Evolutionary conservation across 2,113 vertebrate species (phyloP), one percentile per base, ranked within the genome.

Genomic region (Probosciger aterrimus): DNA sequence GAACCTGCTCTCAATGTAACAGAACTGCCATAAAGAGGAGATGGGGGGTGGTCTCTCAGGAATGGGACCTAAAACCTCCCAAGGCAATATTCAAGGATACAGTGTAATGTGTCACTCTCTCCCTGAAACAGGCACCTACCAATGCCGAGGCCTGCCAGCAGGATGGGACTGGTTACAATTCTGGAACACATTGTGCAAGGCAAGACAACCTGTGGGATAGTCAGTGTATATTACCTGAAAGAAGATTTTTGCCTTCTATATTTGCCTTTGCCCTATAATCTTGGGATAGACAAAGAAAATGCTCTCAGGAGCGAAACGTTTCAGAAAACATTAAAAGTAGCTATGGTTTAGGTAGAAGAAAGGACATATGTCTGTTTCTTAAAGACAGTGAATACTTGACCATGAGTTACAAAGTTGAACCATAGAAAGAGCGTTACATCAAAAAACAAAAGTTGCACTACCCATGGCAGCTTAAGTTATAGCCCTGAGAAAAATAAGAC

Each of bases 341-440:
- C 43, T 68, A 33, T 25, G 28, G n/a, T 41, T 88, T 24, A 52
- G 13, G 37, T 2, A 75, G 68, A 64, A 69, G 62, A 79, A 57
- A 74, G 30, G 25, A 33, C 33, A 11, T 41, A 68, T 46, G 46
- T 53, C 67, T 83, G 44, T 28, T 90, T 55, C 31, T 44, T 59
- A 65, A 49, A n/a, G 31, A 9, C 35, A 44, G 60, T 2, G 10
- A 50, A 30, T 39, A n/a, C 5, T 30, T 49, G 39, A 31, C 7
- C 10, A 15, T 3, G 12, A 88, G 63, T 17, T 3, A 23, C 23
- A 39, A 68, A 81, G 43, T 2, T 31, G 50, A 85, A 6, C 22
- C 39, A 31, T 3, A n/a, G 46, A 65, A 78, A 23, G 39, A 39
- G 46, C 1, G 13, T 33, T 41, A 20, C 8, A 4, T 1, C 0